A percentile compares a stretch with the other conserved stretches of the same genome.
Conservation (phyloP, 2,888 invertebrate species). For the Sceliomorpha sp. region DNA sequence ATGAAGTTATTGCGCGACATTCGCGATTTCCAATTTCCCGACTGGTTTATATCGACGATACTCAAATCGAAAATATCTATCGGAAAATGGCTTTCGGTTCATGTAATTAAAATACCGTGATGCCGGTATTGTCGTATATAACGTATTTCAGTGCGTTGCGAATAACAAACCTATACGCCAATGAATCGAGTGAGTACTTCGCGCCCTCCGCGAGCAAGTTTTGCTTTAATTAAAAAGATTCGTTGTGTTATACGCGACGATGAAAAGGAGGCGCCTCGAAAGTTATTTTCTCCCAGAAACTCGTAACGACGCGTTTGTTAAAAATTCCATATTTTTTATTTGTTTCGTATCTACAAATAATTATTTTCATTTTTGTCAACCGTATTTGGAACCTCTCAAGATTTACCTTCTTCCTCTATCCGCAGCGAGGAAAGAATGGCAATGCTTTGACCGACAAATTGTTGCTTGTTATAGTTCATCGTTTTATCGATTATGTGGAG, state of each 20-base stretch:
- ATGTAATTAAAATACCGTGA: constrained; percentile 33
- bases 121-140: background rate
- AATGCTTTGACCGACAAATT: constrained; percentile 22
- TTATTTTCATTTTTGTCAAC: too few relatives aligned
- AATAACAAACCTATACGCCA: constrained; percentile 1
- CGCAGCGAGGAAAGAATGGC: constrained; percentile 8
- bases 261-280: too few relatives aligned
- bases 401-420: too few relatives aligned
- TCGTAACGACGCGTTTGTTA: too few relatives aligned
- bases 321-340: too few relatives aligned
- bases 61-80: constrained; percentile 21
- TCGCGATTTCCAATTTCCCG: constrained; percentile 32
- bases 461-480: constrained; percentile 42
- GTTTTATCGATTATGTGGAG: constrained; percentile 41
- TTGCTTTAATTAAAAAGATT: too few relatives aligned
- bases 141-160: constrained; percentile 3
- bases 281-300: too few relatives aligned
- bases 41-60: constrained; percentile 8
- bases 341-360: too few relatives aligned
- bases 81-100: constrained; percentile 14
- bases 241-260: too few relatives aligned
- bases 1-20: constrained; percentile 30
- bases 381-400: too few relatives aligned
- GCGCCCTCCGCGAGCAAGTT: too few relatives aligned
- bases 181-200: background rate